Conservation (phyloP, 2,113 vertebrate species). For the Micromys minutus region DNA sequence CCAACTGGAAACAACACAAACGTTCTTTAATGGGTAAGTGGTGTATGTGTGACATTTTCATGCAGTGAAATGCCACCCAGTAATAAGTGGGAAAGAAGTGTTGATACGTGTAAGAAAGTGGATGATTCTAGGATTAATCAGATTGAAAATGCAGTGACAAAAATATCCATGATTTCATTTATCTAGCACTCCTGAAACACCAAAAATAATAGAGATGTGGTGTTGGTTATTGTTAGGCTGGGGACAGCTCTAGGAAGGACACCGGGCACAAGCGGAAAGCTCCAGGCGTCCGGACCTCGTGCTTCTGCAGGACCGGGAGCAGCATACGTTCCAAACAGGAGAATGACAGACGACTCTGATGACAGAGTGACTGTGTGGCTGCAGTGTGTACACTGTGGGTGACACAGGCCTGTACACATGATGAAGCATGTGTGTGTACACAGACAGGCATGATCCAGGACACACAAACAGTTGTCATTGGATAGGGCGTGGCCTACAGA, state of each 20-base stretch:
- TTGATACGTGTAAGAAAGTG: rapidly evolving
- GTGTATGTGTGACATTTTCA: background rate
- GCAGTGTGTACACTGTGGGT: background rate
- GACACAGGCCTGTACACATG: rapidly evolving
- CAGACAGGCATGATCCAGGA: rapidly evolving
- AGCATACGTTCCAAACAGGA: background rate
- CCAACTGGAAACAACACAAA: background rate
- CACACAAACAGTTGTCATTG: rapidly evolving
- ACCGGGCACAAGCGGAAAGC: background rate
- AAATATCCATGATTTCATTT: background rate
- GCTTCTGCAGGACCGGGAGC: background rate
- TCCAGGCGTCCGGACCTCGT: background rate
- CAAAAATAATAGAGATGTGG: background rate
- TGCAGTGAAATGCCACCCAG: background rate
- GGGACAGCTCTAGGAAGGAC: no score
- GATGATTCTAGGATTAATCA: background rate
- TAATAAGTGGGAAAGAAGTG: background rate
- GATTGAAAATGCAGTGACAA: background rate
- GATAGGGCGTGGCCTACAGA: background rate
- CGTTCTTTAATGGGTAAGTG: background rate
- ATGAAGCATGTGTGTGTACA: background rate
- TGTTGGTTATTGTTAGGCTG: rapidly evolving
- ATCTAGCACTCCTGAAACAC: background rate
- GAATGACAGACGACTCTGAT: background rate
- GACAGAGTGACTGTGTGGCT: background rate